Percentiles rank a stretch among this genome's conserved stretches.
Conservation (phyloP, 1,140 invertebrate genomes). For the Pachypeltis micranthus region DNA sequence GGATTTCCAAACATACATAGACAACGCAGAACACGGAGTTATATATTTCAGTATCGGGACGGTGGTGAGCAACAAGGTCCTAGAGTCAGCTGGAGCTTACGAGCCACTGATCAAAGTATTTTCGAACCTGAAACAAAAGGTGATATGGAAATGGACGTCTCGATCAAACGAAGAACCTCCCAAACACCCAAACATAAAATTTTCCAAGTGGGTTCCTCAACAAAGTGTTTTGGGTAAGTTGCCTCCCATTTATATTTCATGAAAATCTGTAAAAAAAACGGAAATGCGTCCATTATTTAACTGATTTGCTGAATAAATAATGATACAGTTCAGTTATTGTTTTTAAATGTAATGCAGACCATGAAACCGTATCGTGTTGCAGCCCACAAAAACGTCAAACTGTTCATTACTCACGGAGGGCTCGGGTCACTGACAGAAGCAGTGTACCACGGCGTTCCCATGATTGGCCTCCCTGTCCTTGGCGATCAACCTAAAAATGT, state of each 20-base stretch:
- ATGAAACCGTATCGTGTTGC: no score
- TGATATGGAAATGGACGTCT: slow-evolving; percentile 56
- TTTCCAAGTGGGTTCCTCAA: slow-evolving; percentile 56
- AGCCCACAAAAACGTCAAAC: slow-evolving; percentile 31
- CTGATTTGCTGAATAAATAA: no score
- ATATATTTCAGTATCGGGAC: slow-evolving; percentile 61
- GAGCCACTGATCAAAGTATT: slow-evolving; percentile 42
- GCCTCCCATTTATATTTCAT: no score
- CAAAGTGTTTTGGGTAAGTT: slow-evolving; percentile 49
- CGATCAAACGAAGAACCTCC: slow-evolving; percentile 37
- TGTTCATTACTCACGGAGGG: no score
- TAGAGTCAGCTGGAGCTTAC: slow-evolving; percentile 40
- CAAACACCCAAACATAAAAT: slow-evolving; percentile 46
- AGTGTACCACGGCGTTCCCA: slow-evolving; percentile 36
- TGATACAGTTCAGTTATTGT: no score
- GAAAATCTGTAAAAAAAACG: no score
- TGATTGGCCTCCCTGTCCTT: slow-evolving; percentile 38
- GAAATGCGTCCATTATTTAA: no score
- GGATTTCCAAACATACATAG: slow-evolving; percentile 46
- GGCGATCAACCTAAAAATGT: slow-evolving; percentile 32
- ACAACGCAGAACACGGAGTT: slow-evolving; percentile 38
- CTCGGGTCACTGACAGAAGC: slow-evolving; percentile 37
- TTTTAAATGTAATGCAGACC: no score
- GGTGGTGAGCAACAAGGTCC: slow-evolving; percentile 45
- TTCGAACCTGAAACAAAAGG: slow-evolving; percentile 41